Evolutionary conservation across 2,113 vertebrate genomes (phyloP), one percentile per base, ranked within the genome.

Genomic region (Cercopithecus mona): DNA sequence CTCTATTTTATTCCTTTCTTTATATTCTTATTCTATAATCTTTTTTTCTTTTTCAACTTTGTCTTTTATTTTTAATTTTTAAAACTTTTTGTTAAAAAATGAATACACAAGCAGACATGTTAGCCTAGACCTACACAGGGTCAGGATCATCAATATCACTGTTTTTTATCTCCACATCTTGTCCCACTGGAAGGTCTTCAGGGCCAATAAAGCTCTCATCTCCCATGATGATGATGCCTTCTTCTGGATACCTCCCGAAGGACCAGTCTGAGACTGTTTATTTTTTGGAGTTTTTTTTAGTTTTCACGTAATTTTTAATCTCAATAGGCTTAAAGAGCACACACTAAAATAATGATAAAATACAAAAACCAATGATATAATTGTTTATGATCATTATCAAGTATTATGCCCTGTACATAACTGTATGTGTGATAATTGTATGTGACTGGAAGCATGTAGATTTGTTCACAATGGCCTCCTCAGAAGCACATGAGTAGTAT

Each of bases 201-300:
- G 14, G 43, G 38, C 25, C 27, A 32, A 6, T 2, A 32, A 48
- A 32, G 72, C 72, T 27, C 6, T 27, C 12, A 75, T 75, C 72
- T 43, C 40, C 40, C 38, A 25, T 27, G 43, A 32, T 48, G 30
- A 32, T 1, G 8, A 48, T 78, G 75, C 73, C 73, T 30, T 30
- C 73, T 76, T 48, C 75, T 78, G 27, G 8, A 78, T 30, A 48
- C 14, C 43, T 32, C 27, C 43, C 5, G 16, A 78, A 32, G 43
- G 27, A 18, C 14, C 40, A 45, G 6, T 6, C 40, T 45, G 27
- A 78, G 75, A 27, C 27, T 32, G 27, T 32, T 30, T 25, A 10
- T 61, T 64, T 64, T 52, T 18, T 0, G 1, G 45, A 8, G 45
- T 0, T 11, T 61, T 30, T 30, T 30, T 30, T 30, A 27, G 12